These are phyloP conservation scores for Acleris laterana DNA, from an alignment of 2,888 invertebrate genomes.

Conservation along the genomic window DNA sequence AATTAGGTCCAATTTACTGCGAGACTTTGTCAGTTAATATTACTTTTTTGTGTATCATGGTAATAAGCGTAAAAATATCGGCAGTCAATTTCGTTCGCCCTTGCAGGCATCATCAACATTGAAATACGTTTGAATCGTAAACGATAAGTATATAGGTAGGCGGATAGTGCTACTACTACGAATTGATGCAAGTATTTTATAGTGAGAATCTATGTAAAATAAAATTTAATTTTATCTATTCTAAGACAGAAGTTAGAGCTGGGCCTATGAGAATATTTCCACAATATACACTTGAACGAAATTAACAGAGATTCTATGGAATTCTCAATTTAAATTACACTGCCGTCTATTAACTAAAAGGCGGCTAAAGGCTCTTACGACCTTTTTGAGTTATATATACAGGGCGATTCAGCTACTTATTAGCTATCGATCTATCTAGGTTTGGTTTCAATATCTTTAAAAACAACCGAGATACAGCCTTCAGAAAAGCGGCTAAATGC, in stretches of 20 bases:
- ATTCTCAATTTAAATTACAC: slow-evolving; percentile 60
- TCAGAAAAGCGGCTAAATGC: too few species aligned
- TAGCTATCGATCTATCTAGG: too few species aligned
- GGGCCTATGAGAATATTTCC: slow-evolving; percentile 6
- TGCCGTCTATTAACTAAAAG: too few species aligned
- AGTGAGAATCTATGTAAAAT: too few species aligned
- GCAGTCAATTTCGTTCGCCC: slow-evolving; percentile 57
- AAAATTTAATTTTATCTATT: slow-evolving; percentile 44
- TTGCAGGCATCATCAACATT: slow-evolving; percentile 46
- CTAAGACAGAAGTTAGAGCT: slow-evolving; percentile 1
- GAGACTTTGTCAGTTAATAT: neutral
- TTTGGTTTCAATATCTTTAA: too few species aligned
- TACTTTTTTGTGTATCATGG: slow-evolving; percentile 49
- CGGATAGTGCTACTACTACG: too few species aligned
- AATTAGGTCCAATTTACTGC: too few species aligned
- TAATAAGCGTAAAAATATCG: slow-evolving; percentile 66
- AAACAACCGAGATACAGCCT: too few species aligned
- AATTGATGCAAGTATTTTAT: too few species aligned
- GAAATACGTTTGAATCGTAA: slow-evolving; percentile 59
- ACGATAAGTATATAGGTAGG: slow-evolving; percentile 52
- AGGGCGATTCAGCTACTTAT: too few species aligned
- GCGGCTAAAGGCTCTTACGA: too few species aligned
- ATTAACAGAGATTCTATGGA: slow-evolving; percentile 54
- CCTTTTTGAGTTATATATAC: too few species aligned
- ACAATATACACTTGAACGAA: slow-evolving; percentile 47